A percentile compares a stretch with the other conserved stretches of the same genome.
phyloP scores from a whole-genome alignment of 2,113 vertebrate genomes.

The Corvus moneduloides region DNA sequence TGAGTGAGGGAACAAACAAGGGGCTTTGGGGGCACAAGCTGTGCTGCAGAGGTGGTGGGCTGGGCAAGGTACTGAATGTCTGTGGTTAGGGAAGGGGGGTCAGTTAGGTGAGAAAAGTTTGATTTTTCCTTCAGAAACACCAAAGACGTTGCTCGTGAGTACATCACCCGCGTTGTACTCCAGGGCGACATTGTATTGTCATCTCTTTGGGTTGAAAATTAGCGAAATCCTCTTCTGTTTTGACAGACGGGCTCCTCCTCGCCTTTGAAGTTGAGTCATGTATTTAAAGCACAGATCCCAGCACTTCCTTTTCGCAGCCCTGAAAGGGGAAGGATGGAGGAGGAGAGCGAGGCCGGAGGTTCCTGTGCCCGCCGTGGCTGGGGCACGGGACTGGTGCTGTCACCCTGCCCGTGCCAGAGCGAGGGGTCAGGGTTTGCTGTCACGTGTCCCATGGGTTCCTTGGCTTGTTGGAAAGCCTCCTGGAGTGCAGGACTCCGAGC shows the following conservation, averaged over 20 bases:
- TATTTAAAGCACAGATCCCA: constrained; percentile 27
- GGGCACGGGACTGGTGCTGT: background rate
- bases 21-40: background rate
- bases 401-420: background rate
- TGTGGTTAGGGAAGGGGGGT: background rate
- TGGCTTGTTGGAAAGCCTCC: background rate
- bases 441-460: background rate
- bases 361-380: background rate
- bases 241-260: constrained; percentile 65
- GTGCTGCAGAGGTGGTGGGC: accelerated
- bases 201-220: constrained; percentile 12
- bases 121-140: background rate
- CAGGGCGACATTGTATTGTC: background rate
- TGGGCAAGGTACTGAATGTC: background rate
- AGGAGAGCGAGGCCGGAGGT: background rate
- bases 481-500: accelerated
- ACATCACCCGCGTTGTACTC: background rate
- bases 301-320: constrained; percentile 58
- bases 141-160: accelerated
- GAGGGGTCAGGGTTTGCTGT: background rate
- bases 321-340: constrained; percentile 50
- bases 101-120: background rate
- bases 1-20: background rate
- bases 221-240: constrained; percentile 65
- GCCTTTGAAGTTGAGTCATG: constrained; percentile 43